A percentile compares a stretch with the other conserved stretches of the same genome.
These are phyloP conservation scores for human (Homo sapiens) DNA, from an alignment of 2,113 vertebrate genomes.

Conservation along the genomic window DNA sequence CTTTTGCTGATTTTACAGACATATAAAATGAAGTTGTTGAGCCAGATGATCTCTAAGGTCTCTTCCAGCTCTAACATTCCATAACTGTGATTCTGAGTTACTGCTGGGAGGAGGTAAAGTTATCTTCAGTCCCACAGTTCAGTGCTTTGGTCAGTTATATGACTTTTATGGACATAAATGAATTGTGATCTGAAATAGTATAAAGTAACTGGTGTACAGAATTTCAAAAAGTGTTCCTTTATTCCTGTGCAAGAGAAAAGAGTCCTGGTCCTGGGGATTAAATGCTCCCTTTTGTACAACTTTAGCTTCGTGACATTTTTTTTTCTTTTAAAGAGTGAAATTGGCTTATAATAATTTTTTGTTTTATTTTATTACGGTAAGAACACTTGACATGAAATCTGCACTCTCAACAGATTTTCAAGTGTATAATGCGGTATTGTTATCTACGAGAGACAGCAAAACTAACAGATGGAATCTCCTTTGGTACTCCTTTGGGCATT, in stretches of 20 bases:
- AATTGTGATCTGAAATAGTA: background rate
- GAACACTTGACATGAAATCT: background rate
- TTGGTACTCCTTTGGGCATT: background rate
- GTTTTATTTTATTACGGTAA: background rate
- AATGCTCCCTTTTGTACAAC: background rate
- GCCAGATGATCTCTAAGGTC: background rate
- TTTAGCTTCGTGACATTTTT: background rate
- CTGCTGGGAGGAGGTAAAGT: background rate
- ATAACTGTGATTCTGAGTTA: background rate
- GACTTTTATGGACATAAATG: background rate
- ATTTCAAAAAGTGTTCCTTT: conserved; percentile 22
- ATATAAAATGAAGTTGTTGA: background rate
- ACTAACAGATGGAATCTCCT: conserved; percentile 49
- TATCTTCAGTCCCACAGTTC: background rate
- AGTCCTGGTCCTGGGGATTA: background rate
- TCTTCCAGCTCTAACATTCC: background rate
- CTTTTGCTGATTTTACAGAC: background rate
- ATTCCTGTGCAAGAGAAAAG: background rate
- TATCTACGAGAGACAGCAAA: background rate
- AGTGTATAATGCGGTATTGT: background rate
- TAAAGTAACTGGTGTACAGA: background rate
- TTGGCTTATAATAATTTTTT: background rate
- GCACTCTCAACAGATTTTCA: background rate
- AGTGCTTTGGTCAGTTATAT: background rate
- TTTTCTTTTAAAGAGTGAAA: background rate